Conservation (phyloP, 2,113 vertebrate genomes). For the Guaruba guarouba region DNA sequence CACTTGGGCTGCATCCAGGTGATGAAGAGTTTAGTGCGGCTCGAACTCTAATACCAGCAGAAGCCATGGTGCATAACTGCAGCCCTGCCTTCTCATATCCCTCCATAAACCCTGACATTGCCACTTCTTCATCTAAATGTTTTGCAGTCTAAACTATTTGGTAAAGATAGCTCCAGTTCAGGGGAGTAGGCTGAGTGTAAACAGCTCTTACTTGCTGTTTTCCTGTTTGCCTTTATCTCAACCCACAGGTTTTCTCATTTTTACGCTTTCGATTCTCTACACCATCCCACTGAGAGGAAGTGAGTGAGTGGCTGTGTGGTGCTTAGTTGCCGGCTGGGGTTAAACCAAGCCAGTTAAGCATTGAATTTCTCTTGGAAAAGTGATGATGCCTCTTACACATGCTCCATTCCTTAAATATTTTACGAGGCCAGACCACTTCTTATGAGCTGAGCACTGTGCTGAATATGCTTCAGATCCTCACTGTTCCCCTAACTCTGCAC, state of each 20-base stretch:
- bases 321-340: background rate
- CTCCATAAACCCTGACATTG: background rate
- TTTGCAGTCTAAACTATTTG: background rate
- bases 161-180: background rate
- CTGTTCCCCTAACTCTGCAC: background rate
- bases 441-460: background rate
- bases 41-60: background rate
- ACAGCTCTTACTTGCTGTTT: background rate
- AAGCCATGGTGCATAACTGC: background rate
- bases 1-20: rapidly evolving
- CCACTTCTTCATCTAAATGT: background rate
- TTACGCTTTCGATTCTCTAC: background rate
- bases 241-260: background rate
- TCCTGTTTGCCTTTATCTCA: background rate
- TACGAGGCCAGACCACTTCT: background rate
- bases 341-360: background rate
- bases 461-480: background rate
- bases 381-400: background rate
- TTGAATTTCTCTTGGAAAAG: background rate
- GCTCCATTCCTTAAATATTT: background rate
- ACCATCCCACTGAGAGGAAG: background rate
- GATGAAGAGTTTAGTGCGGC: background rate
- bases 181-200: background rate
- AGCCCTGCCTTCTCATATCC: background rate
- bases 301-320: background rate